Evolutionary conservation across 2,888 invertebrate species (phyloP), one percentile per base, ranked within the genome.

Genomic region (Lamellibrachia satsuma): DNA sequence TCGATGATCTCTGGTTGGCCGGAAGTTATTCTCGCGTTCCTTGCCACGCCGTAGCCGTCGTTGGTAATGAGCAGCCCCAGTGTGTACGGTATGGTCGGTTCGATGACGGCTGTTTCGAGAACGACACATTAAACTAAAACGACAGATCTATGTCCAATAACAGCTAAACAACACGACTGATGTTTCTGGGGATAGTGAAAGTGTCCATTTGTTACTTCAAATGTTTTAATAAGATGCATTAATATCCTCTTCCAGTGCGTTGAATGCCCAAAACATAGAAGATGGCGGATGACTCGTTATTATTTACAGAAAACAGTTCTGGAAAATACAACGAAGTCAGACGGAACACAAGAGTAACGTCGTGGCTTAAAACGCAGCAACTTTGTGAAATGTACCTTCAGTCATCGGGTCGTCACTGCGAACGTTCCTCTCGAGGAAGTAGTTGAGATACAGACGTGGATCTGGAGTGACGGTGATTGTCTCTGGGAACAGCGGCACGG

Each of bases 1-100:
- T 95, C 95, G 52, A 95, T 94, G 52, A 95, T 95, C 93, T 95
- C 94, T n/a, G 95, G 95, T 92, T 95, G 95, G n/a, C 94, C 94
- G 22, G 95, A 95, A 3, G 95, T 93, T 52, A 95, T 94, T 91
- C 93, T 93, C 15, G 95, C 60, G n/a, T 94, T 93, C 9, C 93
- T 93, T 9, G 95, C 95, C n/a, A 93, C 27, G 3, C 95, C 95
- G 92, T 94, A 94, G 1, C 95, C 95, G 7, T 92, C 91, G 92
- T 95, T 95, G 90, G 92, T 93, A 0, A 95, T 93, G 92, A 94
- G 93, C 0, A 95, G 93, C 27, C 94, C 95, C 51, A 95, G 93
- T 55, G 93, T 93, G 92, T 95, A 95, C 27, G 95, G 95, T 4
- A 95, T 93, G n/a, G 93, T 92, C 55, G 94, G 94, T 92, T 95